phyloP scores from a whole-genome alignment of 1,140 invertebrate genomes.

The Bradysia coprophila region DNA sequence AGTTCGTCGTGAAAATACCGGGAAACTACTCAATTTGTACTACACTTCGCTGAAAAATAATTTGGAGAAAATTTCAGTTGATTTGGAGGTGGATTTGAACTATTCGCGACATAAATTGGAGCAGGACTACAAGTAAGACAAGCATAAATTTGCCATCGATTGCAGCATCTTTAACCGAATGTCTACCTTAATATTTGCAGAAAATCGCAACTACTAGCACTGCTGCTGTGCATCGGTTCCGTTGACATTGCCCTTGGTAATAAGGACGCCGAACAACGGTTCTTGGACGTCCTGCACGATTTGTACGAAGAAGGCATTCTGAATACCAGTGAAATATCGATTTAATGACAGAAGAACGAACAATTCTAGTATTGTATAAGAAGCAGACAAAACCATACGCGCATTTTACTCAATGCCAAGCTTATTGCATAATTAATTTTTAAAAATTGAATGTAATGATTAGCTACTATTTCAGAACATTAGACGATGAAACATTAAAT shows the following conservation, averaged over 20 bases:
- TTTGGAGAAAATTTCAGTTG: slow-evolving; percentile 32
- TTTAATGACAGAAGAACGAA: background rate
- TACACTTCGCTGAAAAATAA: slow-evolving; percentile 38
- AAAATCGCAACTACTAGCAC: slow-evolving; percentile 43
- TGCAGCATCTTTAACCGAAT: background rate
- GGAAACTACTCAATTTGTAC: slow-evolving; percentile 43
- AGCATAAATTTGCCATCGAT: background rate
- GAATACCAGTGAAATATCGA: slow-evolving; percentile 2
- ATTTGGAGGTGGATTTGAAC: slow-evolving; percentile 32
- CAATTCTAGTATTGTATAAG: no score
- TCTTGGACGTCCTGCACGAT: slow-evolving; percentile 34
- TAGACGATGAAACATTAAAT: no score
- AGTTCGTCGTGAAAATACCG: slow-evolving; percentile 36
- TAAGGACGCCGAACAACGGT: slow-evolving; percentile 44
- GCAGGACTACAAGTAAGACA: slow-evolving; percentile 40
- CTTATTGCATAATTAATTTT: no score
- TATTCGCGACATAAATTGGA: slow-evolving; percentile 34
- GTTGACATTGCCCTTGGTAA: slow-evolving; percentile 53
- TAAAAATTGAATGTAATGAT: no score
- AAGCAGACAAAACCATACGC: no score
- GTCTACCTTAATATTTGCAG: background rate
- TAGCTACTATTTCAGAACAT: no score
- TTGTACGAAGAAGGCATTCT: slow-evolving; percentile 36
- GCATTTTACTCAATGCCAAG: no score
- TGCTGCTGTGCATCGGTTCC: slow-evolving; percentile 58